phyloP scores from a whole-genome alignment of 2,113 vertebrate species.

The Bos taurus region DNA sequence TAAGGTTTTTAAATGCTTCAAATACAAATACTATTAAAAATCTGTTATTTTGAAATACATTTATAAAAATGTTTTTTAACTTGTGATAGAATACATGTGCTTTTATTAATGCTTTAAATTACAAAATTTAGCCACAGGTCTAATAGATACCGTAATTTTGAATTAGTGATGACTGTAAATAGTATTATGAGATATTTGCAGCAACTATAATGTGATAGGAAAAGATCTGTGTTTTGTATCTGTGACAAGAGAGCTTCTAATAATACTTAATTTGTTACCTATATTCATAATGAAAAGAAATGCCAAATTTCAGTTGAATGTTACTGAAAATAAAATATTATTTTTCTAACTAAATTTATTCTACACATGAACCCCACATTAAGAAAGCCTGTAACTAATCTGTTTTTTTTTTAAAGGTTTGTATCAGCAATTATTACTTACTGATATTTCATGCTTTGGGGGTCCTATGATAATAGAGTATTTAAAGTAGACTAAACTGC shows the following conservation, averaged over 20 bases:
- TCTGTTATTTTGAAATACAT: conserved; percentile 1
- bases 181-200: not conserved
- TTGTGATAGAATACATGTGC: not conserved
- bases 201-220: not conserved
- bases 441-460: not conserved
- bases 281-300: not conserved
- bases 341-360: not conserved
- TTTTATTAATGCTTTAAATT: not conserved
- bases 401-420: not conserved
- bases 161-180: not conserved
- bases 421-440: not conserved
- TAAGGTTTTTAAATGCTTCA: not conserved
- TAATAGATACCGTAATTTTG: not conserved
- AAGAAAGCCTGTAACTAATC: not conserved
- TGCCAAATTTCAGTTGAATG: not conserved
- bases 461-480: not conserved
- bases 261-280: not conserved
- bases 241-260: not conserved
- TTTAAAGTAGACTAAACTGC: not conserved
- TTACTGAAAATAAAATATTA: not conserved
- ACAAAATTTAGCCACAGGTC: not conserved
- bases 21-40: not conserved
- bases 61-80: conserved; percentile 27
- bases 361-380: not conserved
- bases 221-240: not conserved